phyloP scores from a whole-genome alignment of 1,140 invertebrate species.

The Aphaenogaster floridana region DNA sequence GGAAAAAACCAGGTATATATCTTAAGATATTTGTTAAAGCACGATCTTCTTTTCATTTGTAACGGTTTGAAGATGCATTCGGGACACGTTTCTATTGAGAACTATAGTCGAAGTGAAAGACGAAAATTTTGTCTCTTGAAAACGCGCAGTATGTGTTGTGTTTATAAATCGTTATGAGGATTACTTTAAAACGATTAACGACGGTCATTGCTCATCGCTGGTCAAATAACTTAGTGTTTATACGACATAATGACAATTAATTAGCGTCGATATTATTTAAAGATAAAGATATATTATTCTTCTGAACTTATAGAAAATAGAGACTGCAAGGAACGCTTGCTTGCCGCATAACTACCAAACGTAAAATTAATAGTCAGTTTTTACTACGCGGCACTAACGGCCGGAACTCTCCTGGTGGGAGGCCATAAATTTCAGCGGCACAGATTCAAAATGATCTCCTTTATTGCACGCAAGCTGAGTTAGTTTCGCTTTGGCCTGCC shows the following conservation, averaged over 20 bases:
- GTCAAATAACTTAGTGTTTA: background rate
- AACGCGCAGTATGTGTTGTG: background rate
- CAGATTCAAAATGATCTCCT: constrained; percentile 87
- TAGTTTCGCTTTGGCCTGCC: constrained; percentile 80
- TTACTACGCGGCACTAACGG: constrained; percentile 74
- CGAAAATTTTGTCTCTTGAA: background rate
- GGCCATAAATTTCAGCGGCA: constrained; percentile 86
- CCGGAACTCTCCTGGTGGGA: constrained; percentile 74
- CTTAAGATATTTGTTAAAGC: background rate
- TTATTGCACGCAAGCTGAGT: constrained; percentile 83
- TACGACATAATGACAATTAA: background rate
- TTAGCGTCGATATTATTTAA: background rate
- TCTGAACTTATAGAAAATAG: constrained; percentile 14
- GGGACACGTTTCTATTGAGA: background rate
- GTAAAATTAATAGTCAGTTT: constrained; percentile 81
- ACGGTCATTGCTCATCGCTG: background rate
- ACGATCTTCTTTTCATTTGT: background rate
- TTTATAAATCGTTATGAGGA: background rate
- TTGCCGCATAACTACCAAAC: constrained; percentile 66
- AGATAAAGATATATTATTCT: background rate
- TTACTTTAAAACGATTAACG: background rate
- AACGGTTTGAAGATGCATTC: background rate
- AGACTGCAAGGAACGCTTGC: constrained; percentile 26
- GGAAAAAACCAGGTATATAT: constrained; percentile 34
- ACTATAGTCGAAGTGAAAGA: background rate